Evolutionary conservation across 2,888 invertebrate genomes (phyloP).

Genomic region (Ganaspis brasiliensis): DNA sequence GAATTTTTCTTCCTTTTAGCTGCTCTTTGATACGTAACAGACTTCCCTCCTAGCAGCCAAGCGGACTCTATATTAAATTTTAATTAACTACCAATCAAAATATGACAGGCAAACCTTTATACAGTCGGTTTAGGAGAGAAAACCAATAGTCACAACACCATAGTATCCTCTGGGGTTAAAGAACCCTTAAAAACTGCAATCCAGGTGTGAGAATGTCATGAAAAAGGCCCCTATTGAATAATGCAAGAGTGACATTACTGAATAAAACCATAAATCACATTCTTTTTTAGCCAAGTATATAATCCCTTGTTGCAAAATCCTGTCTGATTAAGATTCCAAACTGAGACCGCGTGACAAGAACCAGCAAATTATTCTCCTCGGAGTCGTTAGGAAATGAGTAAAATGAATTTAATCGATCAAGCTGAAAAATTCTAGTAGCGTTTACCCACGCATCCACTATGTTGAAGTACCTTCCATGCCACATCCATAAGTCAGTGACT

Average conservation of each 20-base stretch:
- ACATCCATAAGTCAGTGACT: constrained; percentile 66
- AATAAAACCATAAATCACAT: constrained; percentile 30
- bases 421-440: constrained; percentile 29
- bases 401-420: constrained; percentile 42
- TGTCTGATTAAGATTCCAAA: constrained; percentile 38
- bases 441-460: constrained; percentile 42
- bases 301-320: constrained; percentile 30
- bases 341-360: constrained; percentile 31
- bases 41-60: too few species aligned
- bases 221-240: constrained; percentile 16
- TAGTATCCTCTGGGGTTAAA: too few species aligned
- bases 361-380: constrained; percentile 33
- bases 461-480: constrained; percentile 53
- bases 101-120: too few species aligned
- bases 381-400: constrained; percentile 36
- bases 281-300: constrained; percentile 19
- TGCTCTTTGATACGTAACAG: too few species aligned
- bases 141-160: too few species aligned
- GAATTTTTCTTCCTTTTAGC: too few species aligned
- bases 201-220: constrained; percentile 21
- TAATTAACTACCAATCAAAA: too few species aligned
- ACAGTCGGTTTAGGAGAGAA: too few species aligned
- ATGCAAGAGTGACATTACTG: constrained; percentile 21
- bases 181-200: neutral
- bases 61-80: too few species aligned